These are phyloP conservation scores for Zygothrica quintamaculata DNA, from an alignment of 2,888 invertebrate species.

Conservation along the genomic window DNA sequence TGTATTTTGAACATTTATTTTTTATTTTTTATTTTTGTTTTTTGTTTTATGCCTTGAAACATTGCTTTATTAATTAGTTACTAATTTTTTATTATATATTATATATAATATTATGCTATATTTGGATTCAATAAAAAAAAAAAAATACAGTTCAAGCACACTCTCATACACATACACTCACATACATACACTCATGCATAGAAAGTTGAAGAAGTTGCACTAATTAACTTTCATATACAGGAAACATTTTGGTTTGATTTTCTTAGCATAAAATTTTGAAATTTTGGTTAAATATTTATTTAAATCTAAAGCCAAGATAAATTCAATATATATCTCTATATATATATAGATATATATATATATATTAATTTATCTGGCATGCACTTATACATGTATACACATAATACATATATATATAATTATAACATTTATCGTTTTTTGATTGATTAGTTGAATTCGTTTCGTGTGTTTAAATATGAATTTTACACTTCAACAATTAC, in stretches of 20 bases:
- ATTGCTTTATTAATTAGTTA: slow-evolving; percentile 31
- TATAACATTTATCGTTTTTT: slow-evolving; percentile 14
- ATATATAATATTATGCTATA: not conserved
- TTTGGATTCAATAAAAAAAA: slow-evolving; percentile 7
- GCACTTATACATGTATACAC: slow-evolving; percentile 12
- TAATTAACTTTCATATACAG: slow-evolving; percentile 74
- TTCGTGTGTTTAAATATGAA: slow-evolving; percentile 10
- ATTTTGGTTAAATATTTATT: slow-evolving; percentile 4
- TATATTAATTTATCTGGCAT: slow-evolving; percentile 65
- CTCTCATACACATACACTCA: slow-evolving; percentile 9
- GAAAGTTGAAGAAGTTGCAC: slow-evolving; percentile 41
- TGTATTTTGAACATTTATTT: slow-evolving; percentile 46
- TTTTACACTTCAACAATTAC: slow-evolving; percentile 14
- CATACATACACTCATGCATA: slow-evolving; percentile 11
- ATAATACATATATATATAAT: slow-evolving; percentile 7
- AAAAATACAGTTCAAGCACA: slow-evolving; percentile 14
- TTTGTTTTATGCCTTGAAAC: slow-evolving; percentile 9
- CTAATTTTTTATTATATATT: slow-evolving; percentile 11
- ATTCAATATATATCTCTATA: no score
- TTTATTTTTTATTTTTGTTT: slow-evolving; percentile 24
- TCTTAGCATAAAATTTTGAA: slow-evolving; percentile 35
- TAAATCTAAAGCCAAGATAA: no score
- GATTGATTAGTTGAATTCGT: slow-evolving; percentile 31
- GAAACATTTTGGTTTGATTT: slow-evolving; percentile 55
- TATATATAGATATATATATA: slow-evolving; percentile 30